phyloP scores from a whole-genome alignment of 2,113 vertebrate species.

The Pipra filicauda region DNA sequence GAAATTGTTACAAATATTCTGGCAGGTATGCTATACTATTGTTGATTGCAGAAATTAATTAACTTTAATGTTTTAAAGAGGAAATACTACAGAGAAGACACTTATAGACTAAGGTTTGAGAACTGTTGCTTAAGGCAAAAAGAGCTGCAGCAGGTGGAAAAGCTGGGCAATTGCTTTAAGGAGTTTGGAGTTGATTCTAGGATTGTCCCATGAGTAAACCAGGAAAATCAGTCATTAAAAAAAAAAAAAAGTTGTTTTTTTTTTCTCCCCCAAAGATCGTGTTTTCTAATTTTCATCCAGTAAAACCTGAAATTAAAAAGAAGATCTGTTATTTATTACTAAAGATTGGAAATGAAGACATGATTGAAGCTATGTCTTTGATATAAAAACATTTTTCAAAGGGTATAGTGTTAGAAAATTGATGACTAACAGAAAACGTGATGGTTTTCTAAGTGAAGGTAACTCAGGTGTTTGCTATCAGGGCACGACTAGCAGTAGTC shows the following conservation, averaged over 20 bases:
- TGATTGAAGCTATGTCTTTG: neutral
- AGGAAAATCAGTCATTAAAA: neutral
- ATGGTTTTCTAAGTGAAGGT: neutral
- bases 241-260: neutral
- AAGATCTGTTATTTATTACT: neutral
- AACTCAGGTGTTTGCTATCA: neutral
- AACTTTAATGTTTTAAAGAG: neutral
- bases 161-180: accelerated
- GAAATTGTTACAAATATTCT: neutral
- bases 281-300: neutral
- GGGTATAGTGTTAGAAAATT: neutral
- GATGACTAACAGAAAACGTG: neutral
- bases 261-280: neutral
- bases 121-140: neutral
- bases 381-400: neutral
- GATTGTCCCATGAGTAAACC: neutral
- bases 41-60: neutral
- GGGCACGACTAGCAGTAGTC: neutral
- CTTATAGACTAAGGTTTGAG: neutral
- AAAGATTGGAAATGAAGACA: neutral
- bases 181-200: neutral
- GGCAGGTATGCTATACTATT: neutral
- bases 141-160: neutral
- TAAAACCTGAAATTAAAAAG: neutral
- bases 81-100: neutral